Evolutionary conservation across 2,888 invertebrate species (phyloP).

Genomic region (Himalopsyche japonica): DNA sequence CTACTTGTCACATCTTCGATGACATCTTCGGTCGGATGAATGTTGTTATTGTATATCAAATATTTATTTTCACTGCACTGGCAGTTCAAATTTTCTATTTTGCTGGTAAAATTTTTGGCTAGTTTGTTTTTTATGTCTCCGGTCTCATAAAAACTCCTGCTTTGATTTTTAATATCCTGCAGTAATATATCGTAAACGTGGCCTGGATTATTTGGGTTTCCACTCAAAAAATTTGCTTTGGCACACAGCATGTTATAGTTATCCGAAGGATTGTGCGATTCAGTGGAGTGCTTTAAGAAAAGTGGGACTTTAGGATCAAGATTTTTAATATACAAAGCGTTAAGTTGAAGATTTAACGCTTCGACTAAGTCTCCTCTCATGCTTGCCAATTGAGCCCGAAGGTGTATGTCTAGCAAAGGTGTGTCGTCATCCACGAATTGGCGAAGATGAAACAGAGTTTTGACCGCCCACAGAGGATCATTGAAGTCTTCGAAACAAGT

Average conservation of each 20-base stretch:
- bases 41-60: neutral
- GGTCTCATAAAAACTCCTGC: conserved; percentile 21
- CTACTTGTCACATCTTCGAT: conserved; percentile 10
- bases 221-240: neutral
- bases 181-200: conserved; percentile 11
- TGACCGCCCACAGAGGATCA: conserved; percentile 30
- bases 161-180: conserved; percentile 22
- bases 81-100: conserved; percentile 17
- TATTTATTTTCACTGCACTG: conserved; percentile 29
- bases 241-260: neutral
- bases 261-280: neutral
- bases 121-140: neutral
- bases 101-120: neutral
- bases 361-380: conserved; percentile 34
- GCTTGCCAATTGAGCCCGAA: conserved; percentile 31
- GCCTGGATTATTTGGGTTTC: neutral
- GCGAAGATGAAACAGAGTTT: conserved; percentile 23
- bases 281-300: conserved; percentile 24
- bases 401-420: conserved; percentile 35
- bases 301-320: neutral
- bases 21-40: neutral
- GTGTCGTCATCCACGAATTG: conserved; percentile 39
- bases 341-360: conserved; percentile 34
- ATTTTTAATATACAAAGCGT: conserved; percentile 10
- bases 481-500: conserved; percentile 25